Percentiles rank a stretch among this genome's conserved stretches.
Conservation (phyloP, 2,797 vertebrate species). For the Geotrypetes seraphini region DNA sequence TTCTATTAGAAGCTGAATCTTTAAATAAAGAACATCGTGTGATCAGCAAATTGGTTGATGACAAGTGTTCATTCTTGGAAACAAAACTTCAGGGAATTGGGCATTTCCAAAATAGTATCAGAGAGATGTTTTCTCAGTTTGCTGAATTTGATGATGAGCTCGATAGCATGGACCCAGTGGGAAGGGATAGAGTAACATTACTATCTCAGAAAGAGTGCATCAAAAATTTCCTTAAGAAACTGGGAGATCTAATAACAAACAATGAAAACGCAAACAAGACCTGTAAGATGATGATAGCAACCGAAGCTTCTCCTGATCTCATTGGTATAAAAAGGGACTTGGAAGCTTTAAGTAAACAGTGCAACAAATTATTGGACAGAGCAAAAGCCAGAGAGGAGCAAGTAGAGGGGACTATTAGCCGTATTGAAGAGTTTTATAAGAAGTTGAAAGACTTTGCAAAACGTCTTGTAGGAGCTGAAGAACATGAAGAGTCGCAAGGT, state of each 20-base stretch:
- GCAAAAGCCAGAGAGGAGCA: constrained; percentile 72
- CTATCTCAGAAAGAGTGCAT: constrained; percentile 66
- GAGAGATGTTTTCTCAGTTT: constrained; percentile 88
- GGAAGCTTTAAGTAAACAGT: constrained; percentile 87
- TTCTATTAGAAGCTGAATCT: constrained; percentile 73
- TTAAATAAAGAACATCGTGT: constrained; percentile 65
- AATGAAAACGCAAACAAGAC: constrained; percentile 73
- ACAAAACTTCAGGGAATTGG: constrained; percentile 90
- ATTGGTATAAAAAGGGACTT: constrained; percentile 85
- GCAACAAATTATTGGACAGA: constrained; percentile 84
- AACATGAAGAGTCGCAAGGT: constrained; percentile 82
- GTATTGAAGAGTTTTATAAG: constrained; percentile 70
- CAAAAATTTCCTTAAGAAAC: constrained; percentile 65
- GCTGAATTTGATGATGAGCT: constrained; percentile 92
- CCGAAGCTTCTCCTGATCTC: constrained; percentile 83
- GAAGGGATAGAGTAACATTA: constrained; percentile 60
- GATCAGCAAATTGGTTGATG: constrained; percentile 67
- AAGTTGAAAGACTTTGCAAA: constrained; percentile 60
- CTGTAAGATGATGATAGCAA: constrained; percentile 84
- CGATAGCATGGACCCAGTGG: constrained; percentile 81
- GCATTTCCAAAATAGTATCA: constrained; percentile 89
- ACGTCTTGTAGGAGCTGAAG: constrained; percentile 59
- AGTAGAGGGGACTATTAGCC: constrained; percentile 59
- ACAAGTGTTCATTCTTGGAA: constrained; percentile 76
- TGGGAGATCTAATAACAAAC: constrained; percentile 73